A percentile compares a stretch with the other conserved stretches of the same genome.
phyloP scores from a whole-genome alignment of 2,797 vertebrate species.

The Corythornis leucogaster region DNA sequence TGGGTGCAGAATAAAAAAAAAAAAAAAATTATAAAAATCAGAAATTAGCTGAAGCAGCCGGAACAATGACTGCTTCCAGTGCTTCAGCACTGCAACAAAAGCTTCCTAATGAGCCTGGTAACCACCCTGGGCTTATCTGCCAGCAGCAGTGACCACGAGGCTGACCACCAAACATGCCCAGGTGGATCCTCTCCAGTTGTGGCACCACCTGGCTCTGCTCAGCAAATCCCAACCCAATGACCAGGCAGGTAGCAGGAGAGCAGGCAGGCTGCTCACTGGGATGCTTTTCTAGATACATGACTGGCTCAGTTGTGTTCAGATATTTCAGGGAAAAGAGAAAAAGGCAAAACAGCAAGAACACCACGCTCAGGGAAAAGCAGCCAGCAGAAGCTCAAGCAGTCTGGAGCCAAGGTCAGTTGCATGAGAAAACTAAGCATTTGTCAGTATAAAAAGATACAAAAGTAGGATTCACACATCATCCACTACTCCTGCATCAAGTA shows the following conservation, averaged over 20 bases:
- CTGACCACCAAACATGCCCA: rapidly evolving
- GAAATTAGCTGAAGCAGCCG: not conserved
- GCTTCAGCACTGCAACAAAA: not conserved
- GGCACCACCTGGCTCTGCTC: rapidly evolving
- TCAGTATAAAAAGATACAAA: not conserved
- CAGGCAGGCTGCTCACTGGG: not conserved
- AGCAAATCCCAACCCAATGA: not conserved
- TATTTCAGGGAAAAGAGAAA: not conserved
- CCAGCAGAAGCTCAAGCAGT: not conserved
- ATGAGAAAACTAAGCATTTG: not conserved
- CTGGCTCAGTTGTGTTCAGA: not conserved
- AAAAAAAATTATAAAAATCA: not conserved
- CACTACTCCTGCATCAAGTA: not conserved
- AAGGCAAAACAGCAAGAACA: not conserved
- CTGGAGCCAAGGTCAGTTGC: not conserved
- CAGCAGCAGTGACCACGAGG: not conserved
- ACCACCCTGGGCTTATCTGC: not conserved
- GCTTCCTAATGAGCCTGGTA: not conserved
- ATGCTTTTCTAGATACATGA: not conserved
- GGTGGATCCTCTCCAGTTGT: not conserved
- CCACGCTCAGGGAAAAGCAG: not conserved
- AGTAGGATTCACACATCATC: not conserved
- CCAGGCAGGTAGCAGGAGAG: not conserved
- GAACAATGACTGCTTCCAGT: not conserved
- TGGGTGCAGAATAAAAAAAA: not conserved